Base-by-base conservation (phyloP, 2,888 invertebrate species). In the Chymomyza procnemis region DNA sequence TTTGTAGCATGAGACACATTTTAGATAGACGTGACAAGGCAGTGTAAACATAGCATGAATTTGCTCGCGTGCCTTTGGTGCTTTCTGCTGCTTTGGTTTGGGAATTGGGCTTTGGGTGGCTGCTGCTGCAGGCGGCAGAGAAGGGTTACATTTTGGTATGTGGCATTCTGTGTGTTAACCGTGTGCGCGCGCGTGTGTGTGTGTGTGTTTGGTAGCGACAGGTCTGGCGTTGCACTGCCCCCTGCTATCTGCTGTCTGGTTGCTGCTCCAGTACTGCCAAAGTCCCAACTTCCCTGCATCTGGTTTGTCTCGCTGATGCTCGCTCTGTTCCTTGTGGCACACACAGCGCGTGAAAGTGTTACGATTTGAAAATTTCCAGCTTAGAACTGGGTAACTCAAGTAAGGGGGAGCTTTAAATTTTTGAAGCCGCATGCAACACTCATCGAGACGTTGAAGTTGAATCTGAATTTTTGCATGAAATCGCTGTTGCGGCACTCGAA, bases 321-420 rank as follows among this genome's bases (percentile, higher is more conserved):
- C 48, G 69, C 61, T 70, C 63, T 78, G 72, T 67, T 85, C 69
- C 76, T 81, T 85, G 78, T 78, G 73, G 69, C 22, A 70, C 22
- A 70, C 68, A 63, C 60, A 71, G 69, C 75, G 78, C 85, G 84
- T 69, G 81, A 81, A 81, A 81, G 81, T 81, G 81, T 81, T 81
- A 81, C 86, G 86, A 86, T 81, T 86, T 80, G 74, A 76, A 86
- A 76, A 86, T 73, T 73, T 75, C 67, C 65, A 84, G 79, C 86
- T 81, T 81, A 81, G 81, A 81, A 86, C 76, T 86, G 86, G 84
- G 81, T 81, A 81, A 81, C 74, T 73, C 79, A 74, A 69, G 70
- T 69, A 70, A 30, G 56, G 55, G 47, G 55, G 55, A 14, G 46
- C 21, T 22, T 58, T 12, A 14, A 74, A 74, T 76, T 78, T 63